Conservation (phyloP, 2,797 vertebrate genomes). For the Lithobates sylvaticus region DNA sequence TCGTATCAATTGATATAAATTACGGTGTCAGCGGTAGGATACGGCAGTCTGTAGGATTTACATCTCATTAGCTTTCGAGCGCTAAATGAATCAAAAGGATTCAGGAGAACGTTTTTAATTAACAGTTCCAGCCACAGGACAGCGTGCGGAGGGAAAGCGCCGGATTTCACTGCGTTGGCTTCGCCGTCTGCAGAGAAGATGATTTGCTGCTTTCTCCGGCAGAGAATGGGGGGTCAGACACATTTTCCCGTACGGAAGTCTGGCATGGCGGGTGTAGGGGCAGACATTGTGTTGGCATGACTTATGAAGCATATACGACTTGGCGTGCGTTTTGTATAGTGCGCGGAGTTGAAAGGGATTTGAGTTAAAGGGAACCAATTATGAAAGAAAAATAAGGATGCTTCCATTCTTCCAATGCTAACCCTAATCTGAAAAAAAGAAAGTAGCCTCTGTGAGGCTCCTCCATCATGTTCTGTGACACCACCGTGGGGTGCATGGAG, state of each 20-base stretch:
- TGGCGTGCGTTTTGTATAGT: too few relatives aligned
- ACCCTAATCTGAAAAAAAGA: too few relatives aligned
- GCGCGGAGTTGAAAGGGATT: too few relatives aligned
- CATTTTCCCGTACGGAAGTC: background rate
- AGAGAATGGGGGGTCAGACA: constrained; percentile 4
- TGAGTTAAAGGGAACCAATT: too few relatives aligned
- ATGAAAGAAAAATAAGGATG: too few relatives aligned
- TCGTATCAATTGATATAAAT: constrained; percentile 84
- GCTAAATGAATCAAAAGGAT: constrained; percentile 76
- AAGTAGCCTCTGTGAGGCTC: too few relatives aligned
- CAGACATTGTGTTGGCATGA: too few relatives aligned
- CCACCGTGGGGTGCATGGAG: too few relatives aligned
- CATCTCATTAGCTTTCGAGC: constrained; percentile 74
- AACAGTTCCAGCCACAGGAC: constrained; percentile 66
- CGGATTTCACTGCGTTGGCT: background rate
- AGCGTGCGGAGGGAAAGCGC: constrained; percentile 21
- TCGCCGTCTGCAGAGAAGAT: constrained; percentile 6
- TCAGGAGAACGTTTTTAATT: constrained; percentile 69
- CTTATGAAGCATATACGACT: too few relatives aligned
- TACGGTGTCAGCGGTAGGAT: constrained; percentile 71
- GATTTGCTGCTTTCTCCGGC: background rate
- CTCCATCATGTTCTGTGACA: too few relatives aligned
- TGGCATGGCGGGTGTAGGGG: background rate
- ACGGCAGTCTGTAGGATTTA: constrained; percentile 73
- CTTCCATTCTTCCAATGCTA: too few relatives aligned